Base-by-base conservation (phyloP, 2,113 vertebrate genomes). In the Pollachius pollachius region DNA sequence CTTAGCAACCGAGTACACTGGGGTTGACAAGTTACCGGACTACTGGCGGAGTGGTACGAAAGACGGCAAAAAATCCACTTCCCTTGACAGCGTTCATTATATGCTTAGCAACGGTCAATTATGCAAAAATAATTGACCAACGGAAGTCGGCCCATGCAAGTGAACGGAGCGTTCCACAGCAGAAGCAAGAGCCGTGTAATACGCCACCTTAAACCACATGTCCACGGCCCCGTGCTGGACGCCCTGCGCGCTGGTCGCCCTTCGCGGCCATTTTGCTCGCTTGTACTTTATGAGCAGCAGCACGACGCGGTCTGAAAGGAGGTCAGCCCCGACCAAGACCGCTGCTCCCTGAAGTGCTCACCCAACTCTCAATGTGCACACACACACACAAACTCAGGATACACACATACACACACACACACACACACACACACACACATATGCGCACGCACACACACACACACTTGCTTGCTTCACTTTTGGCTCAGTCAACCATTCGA, bases 231-330 rank as follows among this genome's bases (percentile, higher is more conserved):
- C 41, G 65, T 71, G 73, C 62, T 69, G 15, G 41, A 68, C 25
- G 67, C 74, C 78, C 78, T 64, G 76, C 67, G 9, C 74, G 73
- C 58, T 7, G 3, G 76, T 64, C 19, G 19, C 71, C 4, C 74
- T 84, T 79, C 75, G 82, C 52, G 80, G 83, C 7, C 75, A 70
- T 48, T 75, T 62, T 75, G 72, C 82, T 72, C 79, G 34, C 76
- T 57, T 84, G 70, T 74, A 67, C 72, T 84, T 85, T 74, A 85
- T 70, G 11, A 60, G 71, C 69, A 71, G 73, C 69, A 71, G 72
- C 66, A 63, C 64, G 71, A 16, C 67, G 65, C 64, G 37, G 65
- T 80, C 12, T 73, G 74, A 57, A 68, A 66, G 67, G 7, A 57
- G 54, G n/a, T 48, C 1, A 2, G 72, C 48, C 58, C 2, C 21